These are phyloP conservation scores for Perizoma flavofasciatum DNA, from an alignment of 2,888 invertebrate genomes.

Conservation along the genomic window DNA sequence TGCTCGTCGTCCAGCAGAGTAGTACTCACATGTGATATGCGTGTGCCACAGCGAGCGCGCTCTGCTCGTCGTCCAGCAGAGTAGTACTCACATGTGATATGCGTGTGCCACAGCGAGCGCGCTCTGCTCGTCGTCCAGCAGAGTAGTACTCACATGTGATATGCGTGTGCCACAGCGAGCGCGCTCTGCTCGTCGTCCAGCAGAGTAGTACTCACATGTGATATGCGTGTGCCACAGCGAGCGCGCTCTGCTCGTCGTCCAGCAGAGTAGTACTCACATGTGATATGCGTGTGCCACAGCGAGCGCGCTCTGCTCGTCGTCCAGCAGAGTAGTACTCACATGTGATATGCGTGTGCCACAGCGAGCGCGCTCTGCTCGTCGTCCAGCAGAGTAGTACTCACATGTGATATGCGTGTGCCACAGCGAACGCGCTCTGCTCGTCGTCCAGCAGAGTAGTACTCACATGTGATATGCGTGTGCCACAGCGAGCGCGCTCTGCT, in stretches of 20 bases:
- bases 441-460: constrained; percentile 56
- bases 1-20: constrained; percentile 53
- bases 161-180: constrained; percentile 63
- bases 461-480: constrained; percentile 68
- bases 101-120: constrained; percentile 60
- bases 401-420: constrained; percentile 68
- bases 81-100: constrained; percentile 63
- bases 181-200: constrained; percentile 49
- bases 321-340: constrained; percentile 62
- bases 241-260: constrained; percentile 44
- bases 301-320: constrained; percentile 47
- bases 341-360: constrained; percentile 63
- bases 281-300: constrained; percentile 66
- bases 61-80: constrained; percentile 52
- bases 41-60: constrained; percentile 55
- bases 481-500: constrained; percentile 50
- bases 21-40: constrained; percentile 67
- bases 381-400: constrained; percentile 57
- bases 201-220: constrained; percentile 61
- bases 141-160: constrained; percentile 60
- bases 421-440: constrained; percentile 48
- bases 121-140: constrained; percentile 52
- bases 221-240: constrained; percentile 65
- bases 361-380: constrained; percentile 50
- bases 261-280: constrained; percentile 61